These are phyloP conservation scores for Seira musarum DNA, from an alignment of 2,888 invertebrate genomes.

Conservation along the genomic window DNA sequence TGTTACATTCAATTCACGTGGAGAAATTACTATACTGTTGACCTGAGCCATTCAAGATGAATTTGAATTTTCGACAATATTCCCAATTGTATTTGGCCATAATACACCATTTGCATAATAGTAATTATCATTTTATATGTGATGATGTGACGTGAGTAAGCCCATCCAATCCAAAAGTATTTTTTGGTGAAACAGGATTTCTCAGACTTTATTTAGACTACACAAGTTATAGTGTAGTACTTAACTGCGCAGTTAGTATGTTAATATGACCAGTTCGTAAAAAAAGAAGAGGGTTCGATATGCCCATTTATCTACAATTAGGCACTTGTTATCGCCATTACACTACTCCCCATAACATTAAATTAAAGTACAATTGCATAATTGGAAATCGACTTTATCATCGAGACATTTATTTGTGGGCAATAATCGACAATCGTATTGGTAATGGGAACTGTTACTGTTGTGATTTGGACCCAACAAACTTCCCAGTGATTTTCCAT, in stretches of 20 bases:
- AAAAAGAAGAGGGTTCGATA: not conserved
- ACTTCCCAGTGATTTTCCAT: too few relatives aligned
- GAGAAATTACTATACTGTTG: not conserved
- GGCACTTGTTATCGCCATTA: not conserved
- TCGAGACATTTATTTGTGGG: not conserved
- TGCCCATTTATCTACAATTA: not conserved
- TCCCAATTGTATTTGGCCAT: not conserved
- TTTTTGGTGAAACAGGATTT: not conserved
- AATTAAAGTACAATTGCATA: not conserved
- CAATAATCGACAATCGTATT: too few relatives aligned
- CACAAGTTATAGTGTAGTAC: too few relatives aligned
- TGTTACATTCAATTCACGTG: not conserved
- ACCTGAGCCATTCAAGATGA: not conserved
- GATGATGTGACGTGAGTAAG: not conserved
- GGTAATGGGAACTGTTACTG: too few relatives aligned
- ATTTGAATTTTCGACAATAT: too few relatives aligned
- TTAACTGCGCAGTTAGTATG: not conserved
- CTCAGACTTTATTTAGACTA: not conserved
- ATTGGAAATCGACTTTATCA: not conserved
- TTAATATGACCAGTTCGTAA: not conserved
- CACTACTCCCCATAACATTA: not conserved
- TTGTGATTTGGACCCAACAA: too few relatives aligned
- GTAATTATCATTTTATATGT: too few relatives aligned
- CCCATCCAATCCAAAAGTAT: not conserved
- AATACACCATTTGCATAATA: not conserved